Evolutionary conservation across 2,797 vertebrate genomes (phyloP).

Genomic region (Orientallactaga sibirica): DNA sequence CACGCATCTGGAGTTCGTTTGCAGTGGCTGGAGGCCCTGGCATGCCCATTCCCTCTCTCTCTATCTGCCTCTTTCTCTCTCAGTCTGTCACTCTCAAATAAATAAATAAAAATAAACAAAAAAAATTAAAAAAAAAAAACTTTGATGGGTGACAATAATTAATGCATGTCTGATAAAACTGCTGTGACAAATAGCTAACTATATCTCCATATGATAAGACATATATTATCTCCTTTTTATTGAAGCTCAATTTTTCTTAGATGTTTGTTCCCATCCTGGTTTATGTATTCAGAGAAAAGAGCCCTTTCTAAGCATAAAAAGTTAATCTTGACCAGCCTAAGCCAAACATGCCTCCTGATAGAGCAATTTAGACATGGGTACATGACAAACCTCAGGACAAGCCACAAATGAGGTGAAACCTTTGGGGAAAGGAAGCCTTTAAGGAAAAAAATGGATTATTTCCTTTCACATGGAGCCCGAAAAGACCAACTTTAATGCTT

Average conservation of each 20-base stretch:
- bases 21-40: no score
- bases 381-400: slow-evolving; percentile 17
- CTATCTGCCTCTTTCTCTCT: no score
- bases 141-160: no score
- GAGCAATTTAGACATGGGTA: slow-evolving; percentile 7
- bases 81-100: no score
- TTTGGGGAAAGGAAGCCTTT: neutral
- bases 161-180: neutral
- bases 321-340: neutral
- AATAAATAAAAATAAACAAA: no score
- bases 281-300: neutral
- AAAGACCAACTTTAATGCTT: neutral
- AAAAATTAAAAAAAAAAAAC: neutral
- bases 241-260: neutral
- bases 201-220: neutral
- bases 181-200: neutral
- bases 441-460: slow-evolving; percentile 17
- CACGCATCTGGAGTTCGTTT: no score
- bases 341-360: neutral
- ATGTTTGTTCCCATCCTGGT: neutral
- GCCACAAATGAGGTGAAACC: neutral
- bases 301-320: neutral
- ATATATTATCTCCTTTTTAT: neutral
- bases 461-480: neutral
- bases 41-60: no score